A percentile compares a stretch with the other conserved stretches of the same genome.
These are phyloP conservation scores for Andrena flavipes DNA, from an alignment of 2,888 invertebrate genomes.

Conservation along the genomic window DNA sequence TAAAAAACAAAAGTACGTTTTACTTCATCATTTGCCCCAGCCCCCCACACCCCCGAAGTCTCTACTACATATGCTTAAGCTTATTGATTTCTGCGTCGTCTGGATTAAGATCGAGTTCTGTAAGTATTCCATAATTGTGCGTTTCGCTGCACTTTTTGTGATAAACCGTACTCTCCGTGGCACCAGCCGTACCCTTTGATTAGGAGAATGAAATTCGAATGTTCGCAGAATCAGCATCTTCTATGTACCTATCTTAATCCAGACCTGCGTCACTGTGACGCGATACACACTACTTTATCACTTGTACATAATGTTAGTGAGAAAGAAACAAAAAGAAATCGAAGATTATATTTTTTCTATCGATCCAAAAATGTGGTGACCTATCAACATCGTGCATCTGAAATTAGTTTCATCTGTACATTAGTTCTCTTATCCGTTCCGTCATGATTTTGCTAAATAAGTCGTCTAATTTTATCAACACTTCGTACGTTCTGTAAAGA, in stretches of 20 bases:
- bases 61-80: constrained; percentile 80
- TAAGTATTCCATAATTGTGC: constrained; percentile 41
- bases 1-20: constrained; percentile 70
- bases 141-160: constrained; percentile 55
- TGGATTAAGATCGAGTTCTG: constrained; percentile 66
- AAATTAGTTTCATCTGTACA: constrained; percentile 68
- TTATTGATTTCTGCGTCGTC: constrained; percentile 76
- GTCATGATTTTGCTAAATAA: constrained; percentile 41
- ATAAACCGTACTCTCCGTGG: constrained; percentile 48
- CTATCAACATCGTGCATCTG: constrained; percentile 81
- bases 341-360: constrained; percentile 84
- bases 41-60: constrained; percentile 60
- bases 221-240: constrained; percentile 42
- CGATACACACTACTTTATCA: constrained; percentile 82
- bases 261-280: constrained; percentile 76
- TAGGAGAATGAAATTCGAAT: constrained; percentile 11
- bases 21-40: constrained; percentile 72
- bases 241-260: constrained; percentile 67
- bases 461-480: constrained; percentile 30
- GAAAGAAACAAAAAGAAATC: constrained; percentile 79
- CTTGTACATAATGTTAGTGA: constrained; percentile 83
- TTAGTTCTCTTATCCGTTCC: constrained; percentile 53
- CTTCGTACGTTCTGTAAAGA: constrained; percentile 51
- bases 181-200: constrained; percentile 21
- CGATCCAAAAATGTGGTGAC: constrained; percentile 82